Evolutionary conservation across 2,113 vertebrate genomes (phyloP).

Genomic region (Heloderma charlesbogerti): DNA sequence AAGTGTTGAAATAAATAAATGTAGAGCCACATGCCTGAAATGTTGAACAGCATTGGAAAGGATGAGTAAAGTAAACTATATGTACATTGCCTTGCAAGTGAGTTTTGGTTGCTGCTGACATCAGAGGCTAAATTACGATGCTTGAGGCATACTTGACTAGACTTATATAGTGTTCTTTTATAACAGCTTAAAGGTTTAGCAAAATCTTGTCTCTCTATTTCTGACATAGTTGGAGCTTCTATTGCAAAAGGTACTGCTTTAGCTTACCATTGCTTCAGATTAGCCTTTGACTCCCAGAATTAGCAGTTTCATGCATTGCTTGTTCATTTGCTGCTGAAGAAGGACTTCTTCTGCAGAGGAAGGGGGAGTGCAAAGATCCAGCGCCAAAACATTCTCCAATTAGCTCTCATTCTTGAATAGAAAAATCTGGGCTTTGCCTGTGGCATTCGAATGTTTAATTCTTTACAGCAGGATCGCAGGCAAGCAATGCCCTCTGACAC

Average conservation of each 20-base stretch:
- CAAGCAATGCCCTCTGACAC: neutral
- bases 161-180: slow-evolving; percentile 40
- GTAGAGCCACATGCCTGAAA: neutral
- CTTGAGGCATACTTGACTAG: slow-evolving; percentile 42
- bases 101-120: neutral
- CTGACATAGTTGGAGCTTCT: slow-evolving; percentile 40
- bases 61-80: neutral
- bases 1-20: neutral
- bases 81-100: neutral
- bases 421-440: neutral
- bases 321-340: neutral
- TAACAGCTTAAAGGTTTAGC: slow-evolving; percentile 56
- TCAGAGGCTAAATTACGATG: slow-evolving; percentile 33
- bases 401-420: neutral
- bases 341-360: neutral
- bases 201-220: slow-evolving; percentile 39
- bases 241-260: slow-evolving; percentile 33
- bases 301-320: slow-evolving; percentile 16
- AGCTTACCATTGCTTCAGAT: slow-evolving; percentile 17
- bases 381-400: neutral
- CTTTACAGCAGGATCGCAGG: neutral
- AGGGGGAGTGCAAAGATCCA: neutral
- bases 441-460: neutral
- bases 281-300: slow-evolving; percentile 41
- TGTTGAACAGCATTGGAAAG: accelerated